phyloP scores from a whole-genome alignment of 2,888 invertebrate genomes.

The Hemaris fuciformis region DNA sequence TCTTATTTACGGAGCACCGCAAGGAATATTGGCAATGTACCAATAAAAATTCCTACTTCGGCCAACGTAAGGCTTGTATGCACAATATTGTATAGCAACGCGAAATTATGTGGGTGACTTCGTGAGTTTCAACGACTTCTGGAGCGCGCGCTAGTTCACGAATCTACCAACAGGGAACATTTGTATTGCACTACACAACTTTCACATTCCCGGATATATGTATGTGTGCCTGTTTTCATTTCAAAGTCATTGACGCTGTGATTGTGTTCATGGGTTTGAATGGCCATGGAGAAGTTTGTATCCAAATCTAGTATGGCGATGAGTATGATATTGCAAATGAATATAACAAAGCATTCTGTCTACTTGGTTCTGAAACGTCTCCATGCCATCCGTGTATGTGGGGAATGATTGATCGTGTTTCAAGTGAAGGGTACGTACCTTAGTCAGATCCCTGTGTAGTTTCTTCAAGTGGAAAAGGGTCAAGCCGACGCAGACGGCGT shows the following conservation, averaged over 20 bases:
- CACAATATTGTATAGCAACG: constrained; percentile 47
- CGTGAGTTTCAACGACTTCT: constrained; percentile 49
- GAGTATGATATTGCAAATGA: constrained; percentile 48
- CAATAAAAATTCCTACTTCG: constrained; percentile 53
- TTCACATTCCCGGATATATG: constrained; percentile 40
- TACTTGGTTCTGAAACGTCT: constrained; percentile 46
- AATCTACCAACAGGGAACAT: constrained; percentile 40
- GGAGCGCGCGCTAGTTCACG: constrained; percentile 39
- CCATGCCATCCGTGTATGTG: constrained; percentile 46
- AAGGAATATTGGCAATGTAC: constrained; percentile 60
- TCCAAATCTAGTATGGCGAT: constrained; percentile 37
- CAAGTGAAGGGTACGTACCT: constrained; percentile 61
- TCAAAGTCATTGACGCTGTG: constrained; percentile 57
- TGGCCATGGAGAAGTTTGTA: constrained; percentile 59
- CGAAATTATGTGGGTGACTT: constrained; percentile 54
- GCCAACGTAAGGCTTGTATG: constrained; percentile 50
- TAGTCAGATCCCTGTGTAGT: constrained; percentile 90
- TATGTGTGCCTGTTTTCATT: constrained; percentile 36
- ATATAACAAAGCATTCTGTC: constrained; percentile 43
- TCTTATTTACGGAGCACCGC: constrained; percentile 67
- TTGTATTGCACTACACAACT: constrained; percentile 51
- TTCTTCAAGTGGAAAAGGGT: constrained; percentile 92
- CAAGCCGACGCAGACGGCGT: constrained; percentile 91
- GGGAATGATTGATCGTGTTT: constrained; percentile 21
- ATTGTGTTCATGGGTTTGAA: constrained; percentile 38